phyloP scores from a whole-genome alignment of 2,113 vertebrate species.

The Hystrix cristata region DNA sequence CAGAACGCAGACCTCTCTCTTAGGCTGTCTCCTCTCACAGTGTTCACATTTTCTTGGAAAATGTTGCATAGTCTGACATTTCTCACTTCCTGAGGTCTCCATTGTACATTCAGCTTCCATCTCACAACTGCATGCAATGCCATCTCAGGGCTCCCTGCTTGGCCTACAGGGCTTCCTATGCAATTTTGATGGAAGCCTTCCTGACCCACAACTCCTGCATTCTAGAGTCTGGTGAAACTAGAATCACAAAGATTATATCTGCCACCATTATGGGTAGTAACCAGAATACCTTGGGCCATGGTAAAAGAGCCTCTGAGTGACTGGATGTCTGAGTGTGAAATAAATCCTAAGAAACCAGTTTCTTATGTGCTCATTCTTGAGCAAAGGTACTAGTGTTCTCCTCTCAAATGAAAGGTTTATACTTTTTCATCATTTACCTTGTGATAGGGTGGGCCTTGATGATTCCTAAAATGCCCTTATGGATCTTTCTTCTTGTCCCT shows the following conservation, averaged over 20 bases:
- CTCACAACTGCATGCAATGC: background rate
- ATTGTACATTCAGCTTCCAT: background rate
- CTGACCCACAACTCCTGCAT: background rate
- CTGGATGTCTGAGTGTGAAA: background rate
- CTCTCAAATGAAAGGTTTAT: background rate
- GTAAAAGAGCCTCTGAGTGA: background rate
- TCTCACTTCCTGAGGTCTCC: background rate
- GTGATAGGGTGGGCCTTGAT: background rate
- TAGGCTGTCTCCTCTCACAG: background rate
- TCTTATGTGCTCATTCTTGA: background rate
- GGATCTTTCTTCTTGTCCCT: background rate
- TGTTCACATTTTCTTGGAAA: background rate
- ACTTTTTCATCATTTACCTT: background rate
- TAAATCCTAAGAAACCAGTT: background rate
- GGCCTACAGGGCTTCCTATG: background rate
- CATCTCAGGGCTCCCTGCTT: background rate
- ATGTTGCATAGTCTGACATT: background rate
- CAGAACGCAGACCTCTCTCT: background rate
- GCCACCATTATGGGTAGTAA: background rate
- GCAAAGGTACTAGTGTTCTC: background rate
- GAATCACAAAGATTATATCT: background rate
- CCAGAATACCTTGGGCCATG: background rate
- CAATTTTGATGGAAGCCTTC: background rate
- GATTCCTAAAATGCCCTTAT: background rate
- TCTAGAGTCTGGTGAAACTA: background rate